Evolutionary conservation across 2,888 invertebrate species (phyloP).

Genomic region (Liposcelis brunnea): DNA sequence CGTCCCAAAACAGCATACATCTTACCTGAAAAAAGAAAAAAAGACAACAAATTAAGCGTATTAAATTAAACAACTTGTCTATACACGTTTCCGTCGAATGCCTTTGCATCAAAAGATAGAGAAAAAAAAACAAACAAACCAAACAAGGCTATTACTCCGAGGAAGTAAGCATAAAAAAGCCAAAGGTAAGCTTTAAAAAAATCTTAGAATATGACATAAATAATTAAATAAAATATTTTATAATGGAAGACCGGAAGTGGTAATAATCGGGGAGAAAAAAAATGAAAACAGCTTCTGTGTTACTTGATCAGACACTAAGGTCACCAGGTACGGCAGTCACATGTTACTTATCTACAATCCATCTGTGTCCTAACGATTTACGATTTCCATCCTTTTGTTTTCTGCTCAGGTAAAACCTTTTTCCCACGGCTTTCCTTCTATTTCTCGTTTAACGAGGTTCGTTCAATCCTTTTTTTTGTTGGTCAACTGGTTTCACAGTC

Average conservation of each 20-base stretch:
- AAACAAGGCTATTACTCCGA: conserved; percentile 3
- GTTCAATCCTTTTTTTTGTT: not conserved
- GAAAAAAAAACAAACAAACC: conserved; percentile 1
- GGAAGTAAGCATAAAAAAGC: not conserved
- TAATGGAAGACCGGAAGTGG: no score
- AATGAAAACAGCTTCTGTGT: no score
- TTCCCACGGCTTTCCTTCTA: no score
- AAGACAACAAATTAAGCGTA: conserved; percentile 1
- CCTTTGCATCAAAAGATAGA: not conserved
- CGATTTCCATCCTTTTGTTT: not conserved
- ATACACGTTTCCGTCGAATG: no score
- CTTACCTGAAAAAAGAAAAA: conserved; percentile 42
- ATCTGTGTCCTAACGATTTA: not conserved
- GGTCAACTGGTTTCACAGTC: not conserved
- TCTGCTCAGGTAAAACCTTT: not conserved
- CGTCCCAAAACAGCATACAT: conserved; percentile 80
- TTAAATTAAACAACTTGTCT: not conserved
- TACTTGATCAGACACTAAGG: no score
- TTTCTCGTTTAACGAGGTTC: not conserved
- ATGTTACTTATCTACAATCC: not conserved
- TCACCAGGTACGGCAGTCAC: no score
- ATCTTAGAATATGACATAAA: not conserved
- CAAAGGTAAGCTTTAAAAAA: not conserved
- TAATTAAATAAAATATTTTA: not conserved
- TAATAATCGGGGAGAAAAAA: no score